Percentiles rank a stretch among this genome's conserved stretches.
Evolutionary conservation across 2,888 invertebrate genomes (phyloP).

Genomic region (Oligia latruncula): DNA sequence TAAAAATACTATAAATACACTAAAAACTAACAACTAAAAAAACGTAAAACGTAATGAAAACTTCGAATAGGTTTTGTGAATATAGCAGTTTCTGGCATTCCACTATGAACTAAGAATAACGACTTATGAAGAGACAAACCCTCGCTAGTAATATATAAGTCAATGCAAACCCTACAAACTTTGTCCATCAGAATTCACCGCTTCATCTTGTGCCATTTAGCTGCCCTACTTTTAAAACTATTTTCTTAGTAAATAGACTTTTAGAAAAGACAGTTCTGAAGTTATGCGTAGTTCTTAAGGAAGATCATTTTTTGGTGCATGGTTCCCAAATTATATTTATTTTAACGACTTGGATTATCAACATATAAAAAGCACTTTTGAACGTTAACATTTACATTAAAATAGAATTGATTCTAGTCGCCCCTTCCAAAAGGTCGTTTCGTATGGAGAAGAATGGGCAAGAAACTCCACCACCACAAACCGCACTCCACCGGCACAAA

Average conservation of each 20-base stretch:
- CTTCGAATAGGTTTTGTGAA: not conserved
- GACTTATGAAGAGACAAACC: not conserved
- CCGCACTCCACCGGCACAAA: not conserved
- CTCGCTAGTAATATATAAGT: too few relatives aligned
- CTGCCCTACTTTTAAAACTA: slow-evolving; percentile 9
- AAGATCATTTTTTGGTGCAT: too few relatives aligned
- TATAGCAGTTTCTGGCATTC: not conserved
- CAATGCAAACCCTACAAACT: slow-evolving; percentile 3
- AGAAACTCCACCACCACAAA: not conserved
- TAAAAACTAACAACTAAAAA: too few relatives aligned
- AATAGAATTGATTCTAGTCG: not conserved
- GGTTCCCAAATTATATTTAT: not conserved
- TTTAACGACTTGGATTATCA: too few relatives aligned
- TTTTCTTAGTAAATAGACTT: not conserved
- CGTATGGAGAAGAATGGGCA: not conserved
- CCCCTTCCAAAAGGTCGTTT: not conserved
- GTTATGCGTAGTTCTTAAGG: not conserved
- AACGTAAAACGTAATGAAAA: not conserved
- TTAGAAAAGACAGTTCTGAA: not conserved
- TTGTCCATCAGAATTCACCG: not conserved
- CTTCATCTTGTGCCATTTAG: not conserved
- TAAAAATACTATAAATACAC: too few relatives aligned
- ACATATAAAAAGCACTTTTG: too few relatives aligned
- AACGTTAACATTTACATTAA: not conserved
- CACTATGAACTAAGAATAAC: not conserved